Base-by-base conservation (phyloP, 2,888 invertebrate genomes). In the Trachelus tabidus region DNA sequence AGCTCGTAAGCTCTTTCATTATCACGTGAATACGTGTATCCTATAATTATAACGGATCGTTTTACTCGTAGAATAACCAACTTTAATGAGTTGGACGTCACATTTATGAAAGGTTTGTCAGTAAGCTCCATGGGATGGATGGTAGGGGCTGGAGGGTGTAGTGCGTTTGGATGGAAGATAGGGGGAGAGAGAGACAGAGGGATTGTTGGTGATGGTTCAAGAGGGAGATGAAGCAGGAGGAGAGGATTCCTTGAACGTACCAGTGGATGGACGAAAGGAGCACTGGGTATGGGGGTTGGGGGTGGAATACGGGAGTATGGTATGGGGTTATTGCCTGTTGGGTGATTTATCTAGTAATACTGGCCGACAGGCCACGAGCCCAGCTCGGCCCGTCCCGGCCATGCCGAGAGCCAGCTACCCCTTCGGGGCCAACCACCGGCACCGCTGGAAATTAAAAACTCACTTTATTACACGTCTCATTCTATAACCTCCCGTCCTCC, bases 301-400 rank as follows among this genome's bases (percentile, higher is more conserved):
- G 73, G 23, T 56, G 56, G 56, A 56, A 56, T 23, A 56, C 56
- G 79, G 79, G 81, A 80, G 81, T 73, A 73, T 81, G 85, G 87
- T 85, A 87, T 87, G 89, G 87, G 90, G 90, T 90, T 91, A 91
- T 91, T 91, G 91, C 91, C 90, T 90, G 91, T 91, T 90, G 90
- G 91, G 90, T 91, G 91, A 91, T 91, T 91, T 91, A 91, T 91
- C 91, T 91, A 91, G 91, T 91, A 91, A 91, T 91, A 91, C 91
- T 91, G 88, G 90, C 88, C 89, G 91, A 90, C 91, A 90, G 91
- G 89, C 89, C 88, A 87, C 88, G 87, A 86, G 86, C 85, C 83
- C 82, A 78, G 84, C 77, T 82, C 81, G 83, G 81, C 79, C 40
- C 40, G 40, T 40, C 83, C 83, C 83, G 75, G 86, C 82, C 84